Conservation (phyloP, 1,140 invertebrate genomes). For the Halotydeus destructor region DNA sequence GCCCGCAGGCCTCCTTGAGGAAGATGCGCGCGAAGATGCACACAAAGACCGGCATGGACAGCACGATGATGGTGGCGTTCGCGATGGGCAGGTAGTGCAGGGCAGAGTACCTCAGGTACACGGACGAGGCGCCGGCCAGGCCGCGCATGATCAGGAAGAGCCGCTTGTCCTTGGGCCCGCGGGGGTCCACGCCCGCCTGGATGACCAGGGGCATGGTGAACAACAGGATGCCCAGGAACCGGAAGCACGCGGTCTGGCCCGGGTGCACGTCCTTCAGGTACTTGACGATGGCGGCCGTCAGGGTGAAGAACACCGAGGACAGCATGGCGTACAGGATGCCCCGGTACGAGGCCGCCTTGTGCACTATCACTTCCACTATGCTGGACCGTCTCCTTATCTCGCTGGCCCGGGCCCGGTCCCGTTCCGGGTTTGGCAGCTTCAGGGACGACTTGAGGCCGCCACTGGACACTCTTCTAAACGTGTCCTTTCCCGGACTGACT, state of each 20-base stretch:
- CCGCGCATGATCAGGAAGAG: conserved; percentile 17
- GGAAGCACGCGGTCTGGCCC: conserved; percentile 56
- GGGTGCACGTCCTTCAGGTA: conserved; percentile 43
- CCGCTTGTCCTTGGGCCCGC: conserved; percentile 42
- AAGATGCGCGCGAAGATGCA: conserved; percentile 32
- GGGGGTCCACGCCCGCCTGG: conserved; percentile 47
- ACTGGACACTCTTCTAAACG: no score
- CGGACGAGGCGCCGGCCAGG: conserved; percentile 14
- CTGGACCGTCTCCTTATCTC: no score
- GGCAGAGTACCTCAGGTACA: conserved; percentile 36
- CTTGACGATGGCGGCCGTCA: conserved; percentile 71
- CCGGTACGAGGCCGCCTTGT: no score
- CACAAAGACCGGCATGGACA: conserved; percentile 34
- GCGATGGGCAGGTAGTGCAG: conserved; percentile 34
- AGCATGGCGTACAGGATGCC: conserved; percentile 17
- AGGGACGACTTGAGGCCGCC: no score
- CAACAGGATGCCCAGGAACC: conserved; percentile 56
- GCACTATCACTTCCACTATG: no score
- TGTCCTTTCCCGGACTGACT: no score
- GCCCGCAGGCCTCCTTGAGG: conserved; percentile 32
- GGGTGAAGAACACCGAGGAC: conserved; percentile 63
- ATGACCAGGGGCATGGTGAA: conserved; percentile 63
- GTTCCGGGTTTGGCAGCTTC: no score
- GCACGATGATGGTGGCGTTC: conserved; percentile 36
- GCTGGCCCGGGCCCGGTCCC: no score